Conservation (phyloP, 2,797 vertebrate genomes). For the Melopsittacus undulatus region DNA sequence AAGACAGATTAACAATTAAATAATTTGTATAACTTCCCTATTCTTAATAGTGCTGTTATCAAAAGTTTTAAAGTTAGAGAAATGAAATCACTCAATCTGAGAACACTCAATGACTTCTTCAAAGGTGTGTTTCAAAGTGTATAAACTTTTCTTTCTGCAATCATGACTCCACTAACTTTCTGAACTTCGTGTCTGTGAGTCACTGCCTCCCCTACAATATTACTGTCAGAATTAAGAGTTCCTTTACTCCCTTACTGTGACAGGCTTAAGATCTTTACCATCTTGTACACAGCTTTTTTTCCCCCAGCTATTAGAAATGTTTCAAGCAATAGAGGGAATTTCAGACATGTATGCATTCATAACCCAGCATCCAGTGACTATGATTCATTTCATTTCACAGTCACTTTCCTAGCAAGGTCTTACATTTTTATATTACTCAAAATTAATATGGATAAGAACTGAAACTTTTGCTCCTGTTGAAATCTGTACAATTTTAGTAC, state of each 20-base stretch:
- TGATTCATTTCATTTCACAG: background rate
- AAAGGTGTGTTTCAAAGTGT: background rate
- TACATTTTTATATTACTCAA: background rate
- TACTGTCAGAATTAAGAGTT: background rate
- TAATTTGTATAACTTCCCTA: background rate
- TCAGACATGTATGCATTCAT: background rate
- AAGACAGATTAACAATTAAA: background rate
- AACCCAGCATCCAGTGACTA: background rate
- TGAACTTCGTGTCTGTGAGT: background rate
- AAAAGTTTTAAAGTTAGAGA: background rate
- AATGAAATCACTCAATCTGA: background rate
- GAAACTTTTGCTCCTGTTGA: background rate
- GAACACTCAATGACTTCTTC: background rate
- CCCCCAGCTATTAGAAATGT: background rate
- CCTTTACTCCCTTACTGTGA: background rate
- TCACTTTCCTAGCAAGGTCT: background rate
- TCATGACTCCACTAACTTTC: background rate
- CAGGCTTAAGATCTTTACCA: background rate
- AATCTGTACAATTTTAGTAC: background rate
- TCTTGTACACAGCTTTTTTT: background rate
- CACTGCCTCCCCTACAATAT: background rate
- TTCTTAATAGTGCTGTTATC: background rate
- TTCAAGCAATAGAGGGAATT: background rate
- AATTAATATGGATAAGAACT: background rate
- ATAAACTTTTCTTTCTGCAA: background rate